These are phyloP conservation scores for Microctonus brassicae DNA, from an alignment of 2,888 invertebrate species.

Conservation along the genomic window DNA sequence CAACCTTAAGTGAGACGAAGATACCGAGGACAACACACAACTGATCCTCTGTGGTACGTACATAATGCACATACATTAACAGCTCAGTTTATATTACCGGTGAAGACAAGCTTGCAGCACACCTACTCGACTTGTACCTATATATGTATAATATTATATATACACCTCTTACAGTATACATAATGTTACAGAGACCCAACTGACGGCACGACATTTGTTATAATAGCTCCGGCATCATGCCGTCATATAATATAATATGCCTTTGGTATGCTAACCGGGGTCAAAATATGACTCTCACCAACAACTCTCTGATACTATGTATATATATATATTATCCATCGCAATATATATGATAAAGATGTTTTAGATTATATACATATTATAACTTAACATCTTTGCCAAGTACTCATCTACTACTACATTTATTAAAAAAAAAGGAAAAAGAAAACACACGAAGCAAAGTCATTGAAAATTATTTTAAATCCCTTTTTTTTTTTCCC, in stretches of 20 bases:
- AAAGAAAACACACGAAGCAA: neutral
- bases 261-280: constrained; percentile 67
- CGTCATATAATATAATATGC: constrained; percentile 57
- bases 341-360: neutral
- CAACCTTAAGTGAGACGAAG: neutral
- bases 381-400: neutral
- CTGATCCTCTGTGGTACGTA: neutral
- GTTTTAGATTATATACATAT: neutral
- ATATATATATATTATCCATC: neutral
- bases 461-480: neutral
- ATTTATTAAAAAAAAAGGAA: constrained; percentile 6
- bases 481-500: neutral
- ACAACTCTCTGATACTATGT: constrained; percentile 20
- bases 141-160: neutral
- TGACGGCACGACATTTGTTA: constrained; percentile 53
- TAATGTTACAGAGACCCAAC: constrained; percentile 1
- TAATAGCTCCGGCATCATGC: constrained; percentile 54
- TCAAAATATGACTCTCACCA: constrained; percentile 61
- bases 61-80: constrained; percentile 3
- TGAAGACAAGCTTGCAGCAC: constrained; percentile 9
- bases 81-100: constrained; percentile 12
- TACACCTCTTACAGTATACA: constrained; percentile 7
- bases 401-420: constrained; percentile 1
- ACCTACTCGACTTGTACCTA: constrained; percentile 12
- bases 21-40: constrained; percentile 2